Evolutionary conservation across 2,113 vertebrate species (phyloP).

Genomic region (Syrrhaptes paradoxus): DNA sequence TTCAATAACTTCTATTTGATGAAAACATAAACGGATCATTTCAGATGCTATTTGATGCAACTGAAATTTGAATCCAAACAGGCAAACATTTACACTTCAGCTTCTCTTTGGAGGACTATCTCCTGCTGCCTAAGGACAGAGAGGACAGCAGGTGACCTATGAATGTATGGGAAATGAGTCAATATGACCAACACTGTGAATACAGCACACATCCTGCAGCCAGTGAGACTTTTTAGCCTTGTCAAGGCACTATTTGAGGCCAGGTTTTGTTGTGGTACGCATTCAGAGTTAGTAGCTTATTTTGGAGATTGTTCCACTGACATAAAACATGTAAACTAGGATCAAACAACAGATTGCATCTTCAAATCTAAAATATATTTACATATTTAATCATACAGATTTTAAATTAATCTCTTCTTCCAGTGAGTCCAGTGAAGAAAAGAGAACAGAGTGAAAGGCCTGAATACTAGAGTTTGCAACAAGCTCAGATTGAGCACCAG

Average conservation of each 20-base stretch:
- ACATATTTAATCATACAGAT: not conserved
- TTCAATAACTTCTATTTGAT: not conserved
- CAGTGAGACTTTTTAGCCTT: not conserved
- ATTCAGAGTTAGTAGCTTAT: not conserved
- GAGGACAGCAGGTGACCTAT: not conserved
- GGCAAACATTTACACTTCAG: not conserved
- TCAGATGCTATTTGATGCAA: not conserved
- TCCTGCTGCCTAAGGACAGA: not conserved
- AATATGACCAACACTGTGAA: not conserved
- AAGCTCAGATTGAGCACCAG: not conserved
- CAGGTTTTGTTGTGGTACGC: not conserved
- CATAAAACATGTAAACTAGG: not conserved
- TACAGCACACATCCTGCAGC: not conserved
- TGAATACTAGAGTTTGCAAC: not conserved
- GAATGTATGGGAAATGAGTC: not conserved
- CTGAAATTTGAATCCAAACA: not conserved
- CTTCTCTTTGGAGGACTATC: not conserved
- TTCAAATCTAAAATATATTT: not conserved
- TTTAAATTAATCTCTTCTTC: not conserved
- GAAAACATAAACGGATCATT: not conserved
- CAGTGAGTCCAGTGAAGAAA: not conserved
- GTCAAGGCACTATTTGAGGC: not conserved
- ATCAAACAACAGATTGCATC: not conserved
- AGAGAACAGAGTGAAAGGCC: not conserved
- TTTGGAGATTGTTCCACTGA: not conserved